phyloP scores from a whole-genome alignment of 2,113 vertebrate species.

The Rhadina sibilatrix region DNA sequence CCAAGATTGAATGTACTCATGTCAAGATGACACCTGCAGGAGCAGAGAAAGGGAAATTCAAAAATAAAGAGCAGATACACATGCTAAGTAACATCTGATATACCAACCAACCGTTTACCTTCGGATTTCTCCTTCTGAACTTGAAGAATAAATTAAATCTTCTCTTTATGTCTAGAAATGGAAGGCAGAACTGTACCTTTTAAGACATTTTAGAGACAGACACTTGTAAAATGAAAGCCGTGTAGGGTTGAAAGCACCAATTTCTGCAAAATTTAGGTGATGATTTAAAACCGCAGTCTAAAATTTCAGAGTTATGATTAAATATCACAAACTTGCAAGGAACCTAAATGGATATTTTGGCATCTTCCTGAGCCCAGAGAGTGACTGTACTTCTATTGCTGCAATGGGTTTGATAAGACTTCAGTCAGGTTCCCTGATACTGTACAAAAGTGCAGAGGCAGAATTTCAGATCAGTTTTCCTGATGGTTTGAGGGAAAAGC shows the following conservation, averaged over 20 bases:
- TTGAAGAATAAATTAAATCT: not conserved
- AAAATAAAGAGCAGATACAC: constrained; percentile 23
- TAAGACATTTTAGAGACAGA: not conserved
- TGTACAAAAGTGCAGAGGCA: not conserved
- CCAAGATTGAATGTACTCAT: constrained; percentile 16
- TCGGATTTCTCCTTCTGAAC: constrained; percentile 10
- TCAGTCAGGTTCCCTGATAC: not conserved
- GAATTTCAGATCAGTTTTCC: not conserved
- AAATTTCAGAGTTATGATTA: not conserved
- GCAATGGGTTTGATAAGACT: not conserved
- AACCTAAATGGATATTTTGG: not conserved
- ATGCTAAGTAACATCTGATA: constrained; percentile 1
- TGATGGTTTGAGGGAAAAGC: not conserved
- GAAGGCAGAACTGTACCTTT: not conserved
- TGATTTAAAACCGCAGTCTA: not conserved
- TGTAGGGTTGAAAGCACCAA: not conserved
- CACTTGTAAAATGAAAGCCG: not conserved
- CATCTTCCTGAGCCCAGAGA: not conserved
- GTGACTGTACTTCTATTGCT: not conserved
- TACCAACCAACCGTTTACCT: constrained; percentile 23
- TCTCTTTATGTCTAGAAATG: not conserved
- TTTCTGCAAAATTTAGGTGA: not conserved
- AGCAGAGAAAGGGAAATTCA: constrained; percentile 19
- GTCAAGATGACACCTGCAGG: constrained; percentile 53
- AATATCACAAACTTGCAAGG: not conserved